phyloP scores from a whole-genome alignment of 2,113 vertebrate species.

The Agapornis roseicollis region DNA sequence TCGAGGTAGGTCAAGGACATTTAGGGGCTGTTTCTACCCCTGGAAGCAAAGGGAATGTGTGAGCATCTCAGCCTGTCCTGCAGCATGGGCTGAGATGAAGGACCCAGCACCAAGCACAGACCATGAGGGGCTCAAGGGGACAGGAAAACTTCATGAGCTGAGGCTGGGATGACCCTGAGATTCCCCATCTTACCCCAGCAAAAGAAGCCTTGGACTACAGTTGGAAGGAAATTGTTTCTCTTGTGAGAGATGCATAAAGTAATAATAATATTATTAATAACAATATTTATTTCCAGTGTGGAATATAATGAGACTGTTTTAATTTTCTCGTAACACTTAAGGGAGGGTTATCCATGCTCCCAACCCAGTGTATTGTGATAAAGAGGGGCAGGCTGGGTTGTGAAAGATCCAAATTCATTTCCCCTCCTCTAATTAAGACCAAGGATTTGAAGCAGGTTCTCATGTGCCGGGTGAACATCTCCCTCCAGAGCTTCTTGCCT shows the following conservation, averaged over 20 bases:
- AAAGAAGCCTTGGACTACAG: neutral
- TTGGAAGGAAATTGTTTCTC: neutral
- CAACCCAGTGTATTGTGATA: neutral
- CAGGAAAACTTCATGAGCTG: neutral
- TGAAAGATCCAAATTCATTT: neutral
- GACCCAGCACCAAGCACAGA: neutral
- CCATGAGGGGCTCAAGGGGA: fast-evolving
- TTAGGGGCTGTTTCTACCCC: neutral
- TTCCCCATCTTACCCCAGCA: neutral
- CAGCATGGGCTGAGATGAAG: neutral
- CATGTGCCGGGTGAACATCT: neutral
- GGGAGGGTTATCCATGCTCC: neutral
- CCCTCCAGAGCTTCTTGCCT: neutral
- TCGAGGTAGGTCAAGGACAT: slow-evolving; percentile 38
- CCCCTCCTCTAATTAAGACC: neutral
- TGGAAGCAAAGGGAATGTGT: neutral
- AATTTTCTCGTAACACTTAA: neutral
- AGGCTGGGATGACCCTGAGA: neutral
- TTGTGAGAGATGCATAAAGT: neutral
- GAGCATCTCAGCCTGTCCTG: neutral
- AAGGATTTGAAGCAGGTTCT: neutral
- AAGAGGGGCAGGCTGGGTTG: neutral
- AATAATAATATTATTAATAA: neutral
- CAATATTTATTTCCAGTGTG: neutral
- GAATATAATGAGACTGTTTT: neutral